These are phyloP conservation scores for Bombus affinis DNA, from an alignment of 1,140 invertebrate species.

Conservation along the genomic window DNA sequence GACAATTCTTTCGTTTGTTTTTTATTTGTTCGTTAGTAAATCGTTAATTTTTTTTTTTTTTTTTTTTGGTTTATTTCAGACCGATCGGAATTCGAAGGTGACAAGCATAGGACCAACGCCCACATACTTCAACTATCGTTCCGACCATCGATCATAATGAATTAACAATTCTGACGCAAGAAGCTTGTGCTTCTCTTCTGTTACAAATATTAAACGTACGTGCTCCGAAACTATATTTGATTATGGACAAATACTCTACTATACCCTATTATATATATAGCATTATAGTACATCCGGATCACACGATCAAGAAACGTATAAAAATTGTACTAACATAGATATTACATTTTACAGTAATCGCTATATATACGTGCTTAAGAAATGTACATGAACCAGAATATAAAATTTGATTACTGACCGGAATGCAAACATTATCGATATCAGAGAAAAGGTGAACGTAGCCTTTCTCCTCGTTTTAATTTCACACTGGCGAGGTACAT, in stretches of 20 bases:
- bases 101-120: slow-evolving; percentile 63
- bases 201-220: background rate
- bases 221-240: background rate
- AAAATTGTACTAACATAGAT: background rate
- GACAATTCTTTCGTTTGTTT: background rate
- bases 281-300: background rate
- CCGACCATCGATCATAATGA: slow-evolving; percentile 59
- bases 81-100: slow-evolving; percentile 61
- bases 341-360: background rate
- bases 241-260: background rate
- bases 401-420: background rate
- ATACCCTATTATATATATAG: too few relatives aligned
- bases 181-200: slow-evolving; percentile 7
- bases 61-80: slow-evolving; percentile 41
- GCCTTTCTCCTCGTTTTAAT: slow-evolving; percentile 24
- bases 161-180: slow-evolving; percentile 59
- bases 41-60: slow-evolving; percentile 3
- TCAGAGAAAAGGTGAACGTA: slow-evolving; percentile 12
- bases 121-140: slow-evolving; percentile 63
- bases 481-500: background rate
- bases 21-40: slow-evolving; percentile 3
- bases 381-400: background rate
- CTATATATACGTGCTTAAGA: background rate
- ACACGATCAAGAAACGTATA: background rate
- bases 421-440: slow-evolving; percentile 6